These are phyloP conservation scores for Puffinus mauretanicus DNA, from an alignment of 2,113 vertebrate species.

Conservation along the genomic window DNA sequence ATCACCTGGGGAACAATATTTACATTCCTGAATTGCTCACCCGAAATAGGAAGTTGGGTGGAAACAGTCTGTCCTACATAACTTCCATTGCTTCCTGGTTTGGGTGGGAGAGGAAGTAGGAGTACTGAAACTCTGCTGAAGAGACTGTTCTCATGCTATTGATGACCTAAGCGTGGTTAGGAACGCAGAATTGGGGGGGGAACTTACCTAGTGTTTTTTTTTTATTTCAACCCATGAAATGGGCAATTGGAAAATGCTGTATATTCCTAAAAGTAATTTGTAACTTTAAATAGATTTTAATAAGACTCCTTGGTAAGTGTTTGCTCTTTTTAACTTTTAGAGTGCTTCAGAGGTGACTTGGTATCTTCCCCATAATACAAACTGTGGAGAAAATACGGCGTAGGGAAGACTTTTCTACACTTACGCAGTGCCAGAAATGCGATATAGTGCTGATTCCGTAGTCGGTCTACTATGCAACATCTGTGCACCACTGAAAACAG, in stretches of 20 bases:
- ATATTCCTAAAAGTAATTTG: background rate
- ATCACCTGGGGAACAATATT: constrained; percentile 42
- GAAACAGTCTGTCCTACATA: constrained; percentile 53
- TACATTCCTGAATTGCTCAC: constrained; percentile 40
- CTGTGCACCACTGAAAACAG: background rate
- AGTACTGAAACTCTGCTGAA: background rate
- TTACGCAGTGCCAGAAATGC: background rate
- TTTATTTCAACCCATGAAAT: background rate
- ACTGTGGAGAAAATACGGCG: background rate
- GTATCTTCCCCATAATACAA: background rate
- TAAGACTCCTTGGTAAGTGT: background rate
- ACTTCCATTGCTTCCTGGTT: constrained; percentile 56
- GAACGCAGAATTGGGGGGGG: background rate
- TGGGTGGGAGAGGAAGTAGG: constrained; percentile 55
- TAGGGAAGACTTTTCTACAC: background rate
- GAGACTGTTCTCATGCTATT: constrained; percentile 2
- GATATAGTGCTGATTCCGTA: background rate
- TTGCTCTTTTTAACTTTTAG: no score
- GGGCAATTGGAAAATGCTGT: background rate
- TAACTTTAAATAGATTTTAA: background rate
- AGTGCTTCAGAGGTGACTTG: background rate
- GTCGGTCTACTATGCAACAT: background rate
- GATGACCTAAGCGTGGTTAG: background rate
- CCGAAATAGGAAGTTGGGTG: constrained; percentile 32
- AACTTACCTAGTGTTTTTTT: background rate